Base-by-base conservation (phyloP, 2,113 vertebrate genomes). In the Struthio camelus region DNA sequence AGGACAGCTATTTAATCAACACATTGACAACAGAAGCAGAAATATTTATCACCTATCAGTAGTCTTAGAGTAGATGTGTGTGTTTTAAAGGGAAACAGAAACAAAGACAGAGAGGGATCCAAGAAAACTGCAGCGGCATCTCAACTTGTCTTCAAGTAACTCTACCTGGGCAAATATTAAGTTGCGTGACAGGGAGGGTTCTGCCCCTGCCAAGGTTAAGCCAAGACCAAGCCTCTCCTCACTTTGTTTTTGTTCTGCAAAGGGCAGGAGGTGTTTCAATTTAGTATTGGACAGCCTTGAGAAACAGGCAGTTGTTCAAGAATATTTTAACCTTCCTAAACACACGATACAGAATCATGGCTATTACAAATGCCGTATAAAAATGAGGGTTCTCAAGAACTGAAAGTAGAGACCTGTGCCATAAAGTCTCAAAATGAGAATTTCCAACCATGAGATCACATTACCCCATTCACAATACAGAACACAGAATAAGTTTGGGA, bases 361-460 rank as follows among this genome's bases (percentile, higher is more conserved):
- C 46, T 96, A 94, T 98, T 97, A 95, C 79, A 97, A 97, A 97
- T 85, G 93, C 81, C 89, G 66, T 76, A 76, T 77, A 95, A 95
- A 96, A 90, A 75, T 11, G 51, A 96, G 90, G 54, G 78, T 88
- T 97, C 95, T 87, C 75, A 69, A 91, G 80, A 93, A 77, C 92
- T 95, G 93, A 96, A 97, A 97, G 79, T 38, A 85, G 80, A 95
- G 46, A 81, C 4, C 8, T 89, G 86, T 96, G 92, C 92, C 97
- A 97, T 73, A 76, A 94, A 97, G 77, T 93, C 89, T 98, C 93
- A 62, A 77, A 97, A 95, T 77, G 58, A 96, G 56, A 92, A 97
- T 97, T 97, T 95, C 82, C 89, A 84, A 85, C 95, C 93, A 71
- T 16, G 69, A 97, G 90, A 97, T 98, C 95, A 66, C 36, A 84